Percentiles rank a stretch among this genome's conserved stretches.
Evolutionary conservation across 2,113 vertebrate genomes (phyloP).

Genomic region (Bufo gargarizans): DNA sequence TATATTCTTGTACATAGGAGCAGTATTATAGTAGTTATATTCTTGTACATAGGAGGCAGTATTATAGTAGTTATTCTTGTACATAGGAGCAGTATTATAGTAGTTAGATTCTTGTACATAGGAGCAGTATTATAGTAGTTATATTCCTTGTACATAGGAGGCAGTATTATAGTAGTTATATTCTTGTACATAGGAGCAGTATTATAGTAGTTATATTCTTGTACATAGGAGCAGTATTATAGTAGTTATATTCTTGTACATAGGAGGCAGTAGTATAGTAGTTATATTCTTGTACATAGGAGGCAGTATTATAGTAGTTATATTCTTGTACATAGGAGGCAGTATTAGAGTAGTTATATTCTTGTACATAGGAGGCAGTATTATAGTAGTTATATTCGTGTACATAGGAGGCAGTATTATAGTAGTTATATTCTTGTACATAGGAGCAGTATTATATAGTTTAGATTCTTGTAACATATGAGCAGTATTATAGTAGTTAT

Average conservation of each 20-base stretch:
- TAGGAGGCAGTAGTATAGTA: neutral
- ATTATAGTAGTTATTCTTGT: no score
- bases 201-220: slow-evolving; percentile 5
- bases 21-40: slow-evolving; percentile 5
- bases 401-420: slow-evolving; percentile 13
- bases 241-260: slow-evolving; percentile 9
- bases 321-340: neutral
- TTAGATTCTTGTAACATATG: neutral
- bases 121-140: no score
- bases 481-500: slow-evolving; percentile 14
- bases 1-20: no score
- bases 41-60: no score
- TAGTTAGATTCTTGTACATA: no score
- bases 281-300: slow-evolving; percentile 1
- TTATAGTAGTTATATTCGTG: neutral
- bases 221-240: slow-evolving; percentile 5
- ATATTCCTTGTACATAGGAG: no score
- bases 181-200: neutral
- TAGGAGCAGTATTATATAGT: no score
- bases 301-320: slow-evolving; percentile 5
- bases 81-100: no score
- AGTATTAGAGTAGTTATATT: slow-evolving; percentile 13
- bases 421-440: slow-evolving; percentile 12
- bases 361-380: neutral
- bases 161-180: slow-evolving; percentile 7